These are phyloP conservation scores for Falco concolor DNA, from an alignment of 2,797 vertebrate genomes.

Conservation along the genomic window DNA sequence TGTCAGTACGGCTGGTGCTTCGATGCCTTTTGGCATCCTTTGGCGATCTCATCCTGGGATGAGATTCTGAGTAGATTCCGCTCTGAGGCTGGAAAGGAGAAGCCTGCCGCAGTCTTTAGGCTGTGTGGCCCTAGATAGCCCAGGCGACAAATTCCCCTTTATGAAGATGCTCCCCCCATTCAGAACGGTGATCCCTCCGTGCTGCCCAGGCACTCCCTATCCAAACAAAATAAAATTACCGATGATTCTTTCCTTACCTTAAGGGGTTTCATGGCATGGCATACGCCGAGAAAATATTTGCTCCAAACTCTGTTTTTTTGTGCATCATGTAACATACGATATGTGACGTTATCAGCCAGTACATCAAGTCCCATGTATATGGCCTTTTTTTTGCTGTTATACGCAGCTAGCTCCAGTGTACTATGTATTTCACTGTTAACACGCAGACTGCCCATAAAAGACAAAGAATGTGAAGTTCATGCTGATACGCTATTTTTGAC, in stretches of 20 bases:
- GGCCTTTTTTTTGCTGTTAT: background rate
- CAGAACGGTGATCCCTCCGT: background rate
- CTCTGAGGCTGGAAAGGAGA: background rate
- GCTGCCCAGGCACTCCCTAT: background rate
- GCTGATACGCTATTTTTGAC: background rate
- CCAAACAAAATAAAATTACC: background rate
- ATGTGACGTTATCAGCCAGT: background rate
- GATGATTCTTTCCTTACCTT: background rate
- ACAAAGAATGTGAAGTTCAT: background rate
- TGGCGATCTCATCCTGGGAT: background rate
- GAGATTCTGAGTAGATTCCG: no score
- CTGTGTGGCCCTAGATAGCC: background rate
- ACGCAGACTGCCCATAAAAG: background rate
- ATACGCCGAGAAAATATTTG: background rate
- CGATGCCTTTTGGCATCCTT: rapidly evolving
- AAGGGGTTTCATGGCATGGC: background rate
- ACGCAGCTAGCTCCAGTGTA: background rate
- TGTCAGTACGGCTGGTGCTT: background rate
- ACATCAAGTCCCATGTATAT: background rate
- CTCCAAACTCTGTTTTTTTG: background rate
- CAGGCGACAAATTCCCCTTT: no score
- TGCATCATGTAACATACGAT: rapidly evolving
- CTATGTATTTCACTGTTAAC: background rate
- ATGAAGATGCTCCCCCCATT: background rate
- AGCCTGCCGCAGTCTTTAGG: background rate